Evolutionary conservation across 2,797 vertebrate genomes (phyloP).

Genomic region (Mormyrus hasselquistii): DNA sequence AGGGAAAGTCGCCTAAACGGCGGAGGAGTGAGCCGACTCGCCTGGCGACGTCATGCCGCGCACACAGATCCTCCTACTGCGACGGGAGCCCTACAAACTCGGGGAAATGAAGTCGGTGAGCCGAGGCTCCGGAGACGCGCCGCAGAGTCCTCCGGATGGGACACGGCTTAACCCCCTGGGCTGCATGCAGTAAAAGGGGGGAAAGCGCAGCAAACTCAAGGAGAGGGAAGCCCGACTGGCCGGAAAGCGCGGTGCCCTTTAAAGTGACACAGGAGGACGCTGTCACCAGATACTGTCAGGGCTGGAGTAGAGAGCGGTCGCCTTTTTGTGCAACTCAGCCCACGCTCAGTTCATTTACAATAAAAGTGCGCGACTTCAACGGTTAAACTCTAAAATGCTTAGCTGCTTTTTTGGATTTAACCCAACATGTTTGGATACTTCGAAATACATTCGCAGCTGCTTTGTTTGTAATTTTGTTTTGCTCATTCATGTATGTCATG

Average conservation of each 20-base stretch:
- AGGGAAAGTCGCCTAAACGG: constrained; percentile 58
- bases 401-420: background rate
- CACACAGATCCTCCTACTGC: constrained; percentile 68
- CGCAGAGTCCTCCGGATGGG: background rate
- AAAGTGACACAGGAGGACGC: background rate
- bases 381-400: background rate
- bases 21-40: constrained; percentile 60
- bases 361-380: background rate
- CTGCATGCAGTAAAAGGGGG: background rate
- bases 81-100: constrained; percentile 59
- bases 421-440: background rate
- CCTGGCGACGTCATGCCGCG: constrained; percentile 65
- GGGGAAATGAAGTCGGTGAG: background rate
- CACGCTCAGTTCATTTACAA: background rate
- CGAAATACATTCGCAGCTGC: background rate
- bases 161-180: background rate
- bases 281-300: background rate
- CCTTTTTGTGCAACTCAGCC: background rate
- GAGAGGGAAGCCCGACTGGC: background rate
- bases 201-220: background rate
- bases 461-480: background rate
- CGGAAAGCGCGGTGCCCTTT: constrained; percentile 7
- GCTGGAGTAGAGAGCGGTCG: background rate
- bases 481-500: background rate
- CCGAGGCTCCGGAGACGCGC: background rate